These are phyloP conservation scores for Spisula subtruncata DNA, from an alignment of 2,888 invertebrate species.

Conservation along the genomic window DNA sequence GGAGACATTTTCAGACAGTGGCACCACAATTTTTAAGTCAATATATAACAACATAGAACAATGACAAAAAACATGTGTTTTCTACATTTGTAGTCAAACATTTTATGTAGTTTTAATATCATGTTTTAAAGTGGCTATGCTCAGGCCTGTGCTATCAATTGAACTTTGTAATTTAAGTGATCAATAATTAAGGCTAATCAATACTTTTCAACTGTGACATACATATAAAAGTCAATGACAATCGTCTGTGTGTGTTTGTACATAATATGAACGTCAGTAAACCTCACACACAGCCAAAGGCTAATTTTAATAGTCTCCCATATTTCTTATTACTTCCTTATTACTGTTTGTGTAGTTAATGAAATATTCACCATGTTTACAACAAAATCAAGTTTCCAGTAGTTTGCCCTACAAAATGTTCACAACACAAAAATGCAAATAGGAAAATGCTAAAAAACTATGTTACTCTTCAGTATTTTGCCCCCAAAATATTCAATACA, in stretches of 20 bases:
- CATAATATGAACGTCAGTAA: not conserved
- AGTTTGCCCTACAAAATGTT: too few species aligned
- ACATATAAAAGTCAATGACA: not conserved
- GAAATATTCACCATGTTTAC: not conserved
- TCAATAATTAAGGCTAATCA: not conserved
- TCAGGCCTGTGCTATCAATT: not conserved
- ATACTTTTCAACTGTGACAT: not conserved
- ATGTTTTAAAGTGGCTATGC: not conserved
- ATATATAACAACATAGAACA: not conserved
- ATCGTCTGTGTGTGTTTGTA: not conserved
- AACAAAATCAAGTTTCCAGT: too few species aligned
- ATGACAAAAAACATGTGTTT: not conserved
- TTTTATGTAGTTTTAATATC: not conserved
- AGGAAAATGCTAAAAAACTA: too few species aligned
- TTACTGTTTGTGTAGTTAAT: not conserved
- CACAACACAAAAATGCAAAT: too few species aligned
- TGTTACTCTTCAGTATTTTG: not conserved
- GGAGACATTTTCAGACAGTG: not conserved
- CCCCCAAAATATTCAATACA: not conserved
- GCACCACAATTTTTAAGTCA: not conserved
- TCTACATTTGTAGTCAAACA: not conserved
- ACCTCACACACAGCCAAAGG: conserved; percentile 5
- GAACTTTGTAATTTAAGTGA: not conserved
- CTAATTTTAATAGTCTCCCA: conserved; percentile 4
- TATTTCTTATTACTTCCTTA: not conserved